A percentile compares a stretch with the other conserved stretches of the same genome.
Conservation (phyloP, 2,113 vertebrate species). For the Erythrocercus mccallii region DNA sequence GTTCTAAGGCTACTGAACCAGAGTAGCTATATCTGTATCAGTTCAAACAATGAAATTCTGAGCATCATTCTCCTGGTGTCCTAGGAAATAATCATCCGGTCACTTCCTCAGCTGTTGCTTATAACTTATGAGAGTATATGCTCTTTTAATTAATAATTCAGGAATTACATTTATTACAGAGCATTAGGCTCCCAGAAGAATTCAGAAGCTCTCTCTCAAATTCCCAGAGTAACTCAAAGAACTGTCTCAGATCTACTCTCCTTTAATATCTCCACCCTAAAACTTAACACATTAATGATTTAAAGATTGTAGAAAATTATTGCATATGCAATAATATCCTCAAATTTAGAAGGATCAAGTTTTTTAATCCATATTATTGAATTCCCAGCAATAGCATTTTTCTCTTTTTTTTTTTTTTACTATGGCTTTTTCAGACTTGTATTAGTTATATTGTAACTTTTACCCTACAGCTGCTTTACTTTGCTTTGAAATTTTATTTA, state of each 20-base stretch:
- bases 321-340: neutral
- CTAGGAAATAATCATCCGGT: neutral
- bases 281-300: neutral
- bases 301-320: neutral
- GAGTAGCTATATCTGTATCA: neutral
- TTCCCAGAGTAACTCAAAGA: neutral
- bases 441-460: neutral
- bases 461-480: neutral
- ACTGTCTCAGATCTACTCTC: neutral
- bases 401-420: neutral
- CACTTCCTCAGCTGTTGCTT: neutral
- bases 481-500: neutral
- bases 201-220: neutral
- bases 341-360: neutral
- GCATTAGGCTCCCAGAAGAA: neutral
- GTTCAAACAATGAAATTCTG: neutral
- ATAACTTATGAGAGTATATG: neutral
- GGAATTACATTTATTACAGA: neutral
- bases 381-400: neutral
- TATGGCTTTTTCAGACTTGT: neutral
- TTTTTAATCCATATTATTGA: neutral
- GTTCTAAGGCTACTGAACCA: neutral
- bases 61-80: neutral
- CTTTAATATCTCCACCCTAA: neutral
- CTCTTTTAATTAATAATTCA: slow-evolving; percentile 14